Evolutionary conservation across 2,888 invertebrate species (phyloP).

Genomic region (Saturnia japonica): DNA sequence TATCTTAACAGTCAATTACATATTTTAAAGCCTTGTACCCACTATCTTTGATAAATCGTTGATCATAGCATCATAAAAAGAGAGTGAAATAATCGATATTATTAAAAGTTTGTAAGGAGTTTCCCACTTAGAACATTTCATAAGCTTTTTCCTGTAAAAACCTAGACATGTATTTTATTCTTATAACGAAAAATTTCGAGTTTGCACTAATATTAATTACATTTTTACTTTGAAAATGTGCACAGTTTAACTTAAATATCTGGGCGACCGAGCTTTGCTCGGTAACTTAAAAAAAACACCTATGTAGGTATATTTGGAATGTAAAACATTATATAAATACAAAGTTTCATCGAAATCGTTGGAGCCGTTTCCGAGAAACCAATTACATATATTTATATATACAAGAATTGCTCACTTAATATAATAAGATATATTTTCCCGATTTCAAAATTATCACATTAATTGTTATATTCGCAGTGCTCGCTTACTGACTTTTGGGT

Average conservation of each 20-base stretch:
- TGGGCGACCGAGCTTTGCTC: too few relatives aligned
- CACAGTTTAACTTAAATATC: neutral
- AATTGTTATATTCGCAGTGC: constrained; percentile 39
- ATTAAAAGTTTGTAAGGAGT: constrained; percentile 42
- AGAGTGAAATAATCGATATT: constrained; percentile 47
- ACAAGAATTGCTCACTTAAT: too few relatives aligned
- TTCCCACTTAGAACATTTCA: constrained; percentile 52
- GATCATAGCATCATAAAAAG: too few relatives aligned
- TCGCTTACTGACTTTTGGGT: constrained; percentile 34
- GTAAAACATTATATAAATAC: too few relatives aligned
- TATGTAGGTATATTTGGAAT: too few relatives aligned
- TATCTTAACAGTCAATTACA: too few relatives aligned
- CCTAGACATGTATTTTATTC: constrained; percentile 51
- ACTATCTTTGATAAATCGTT: too few relatives aligned
- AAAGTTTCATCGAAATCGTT: too few relatives aligned
- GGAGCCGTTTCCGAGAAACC: too few relatives aligned
- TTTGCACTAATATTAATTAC: neutral
- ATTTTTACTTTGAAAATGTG: neutral
- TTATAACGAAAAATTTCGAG: neutral
- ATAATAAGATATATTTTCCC: constrained; percentile 50
- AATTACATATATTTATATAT: too few relatives aligned
- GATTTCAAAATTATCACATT: constrained; percentile 47
- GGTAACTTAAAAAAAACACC: too few relatives aligned
- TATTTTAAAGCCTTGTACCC: too few relatives aligned
- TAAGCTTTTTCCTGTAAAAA: constrained; percentile 61